Evolutionary conservation across 2,888 invertebrate species (phyloP).

Genomic region (Ischnus inquisitorius): DNA sequence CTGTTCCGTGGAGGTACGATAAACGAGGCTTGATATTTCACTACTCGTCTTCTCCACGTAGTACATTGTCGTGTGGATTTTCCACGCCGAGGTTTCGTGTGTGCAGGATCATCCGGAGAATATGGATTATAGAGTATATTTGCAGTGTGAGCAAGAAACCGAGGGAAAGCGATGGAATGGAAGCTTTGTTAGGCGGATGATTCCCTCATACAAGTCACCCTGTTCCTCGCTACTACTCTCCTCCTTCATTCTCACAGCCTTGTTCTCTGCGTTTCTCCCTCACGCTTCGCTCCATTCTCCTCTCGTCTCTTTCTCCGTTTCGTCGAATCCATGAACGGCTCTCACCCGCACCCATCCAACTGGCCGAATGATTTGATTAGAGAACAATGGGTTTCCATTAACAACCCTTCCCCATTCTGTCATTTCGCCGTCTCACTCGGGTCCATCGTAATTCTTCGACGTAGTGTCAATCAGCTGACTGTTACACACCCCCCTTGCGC

Average conservation of each 20-base stretch:
- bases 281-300: conserved; percentile 30
- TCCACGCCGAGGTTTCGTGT: conserved; percentile 31
- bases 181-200: conserved; percentile 65
- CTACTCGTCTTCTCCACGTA: background rate
- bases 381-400: conserved; percentile 85
- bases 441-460: conserved; percentile 54
- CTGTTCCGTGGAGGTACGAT: conserved; percentile 7
- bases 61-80: conserved; percentile 31
- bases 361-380: conserved; percentile 85
- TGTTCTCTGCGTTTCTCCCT: conserved; percentile 22
- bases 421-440: conserved; percentile 65
- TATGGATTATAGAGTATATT: conserved; percentile 65
- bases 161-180: conserved; percentile 44
- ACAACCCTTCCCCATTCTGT: conserved; percentile 77
- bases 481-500: conserved; percentile 55
- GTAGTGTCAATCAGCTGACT: conserved; percentile 81
- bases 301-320: conserved; percentile 58
- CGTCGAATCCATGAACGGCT: conserved; percentile 30
- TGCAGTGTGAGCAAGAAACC: conserved; percentile 54
- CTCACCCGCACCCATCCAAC: conserved; percentile 73
- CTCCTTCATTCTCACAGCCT: conserved; percentile 11
- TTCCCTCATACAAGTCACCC: conserved; percentile 54
- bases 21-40: conserved; percentile 2
- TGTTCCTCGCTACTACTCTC: conserved; percentile 10
- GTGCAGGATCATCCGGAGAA: conserved; percentile 51